Evolutionary conservation across 2,888 invertebrate species (phyloP), one percentile per base, ranked within the genome.

Genomic region (Yponomeuta plumbellus): DNA sequence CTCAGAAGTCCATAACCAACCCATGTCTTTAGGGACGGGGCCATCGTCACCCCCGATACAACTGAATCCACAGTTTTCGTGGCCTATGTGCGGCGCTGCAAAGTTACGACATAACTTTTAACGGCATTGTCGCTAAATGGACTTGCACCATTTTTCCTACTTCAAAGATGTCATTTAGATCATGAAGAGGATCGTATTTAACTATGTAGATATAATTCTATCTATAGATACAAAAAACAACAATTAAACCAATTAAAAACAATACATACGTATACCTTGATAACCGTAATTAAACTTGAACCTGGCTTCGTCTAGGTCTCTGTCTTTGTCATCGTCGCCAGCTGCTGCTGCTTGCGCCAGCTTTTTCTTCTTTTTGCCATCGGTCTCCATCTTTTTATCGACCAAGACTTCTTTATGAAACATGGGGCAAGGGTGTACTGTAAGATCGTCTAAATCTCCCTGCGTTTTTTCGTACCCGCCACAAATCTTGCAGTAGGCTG

Each of bases 221-320:
- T 34, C 34, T 34, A 34, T 34, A 34, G 34, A 34, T 64, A 22
- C 22, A 6, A 59, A 59, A 61, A 69, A 62, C 17, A 66, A 63
- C 57, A 67, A 68, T 21, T 63, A 44, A 67, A 70, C 73, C 73
- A 70, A 72, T 72, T 70, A 71, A 66, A 67, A 65, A 20, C 65
- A 70, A 78, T 88, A 90, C 89, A 74, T 89, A 88, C 88, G 86
- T 82, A 88, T 89, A 86, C 90, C 90, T 86, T 83, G 80, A 75
- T 86, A 90, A 69, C 88, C 91, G 70, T 88, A 88, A 68, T 89
- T 87, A 71, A 87, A 90, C 78, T 87, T 85, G 72, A 90, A 88
- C 76, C 81, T 82, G 57, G 83, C 80, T 66, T 88, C 81, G 66
- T 75, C 81, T 71, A 73, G 82, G 73, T 75, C 80, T 77, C 80